Evolutionary conservation across 2,888 invertebrate genomes (phyloP).

Genomic region (Melikaiella ostensackeni): DNA sequence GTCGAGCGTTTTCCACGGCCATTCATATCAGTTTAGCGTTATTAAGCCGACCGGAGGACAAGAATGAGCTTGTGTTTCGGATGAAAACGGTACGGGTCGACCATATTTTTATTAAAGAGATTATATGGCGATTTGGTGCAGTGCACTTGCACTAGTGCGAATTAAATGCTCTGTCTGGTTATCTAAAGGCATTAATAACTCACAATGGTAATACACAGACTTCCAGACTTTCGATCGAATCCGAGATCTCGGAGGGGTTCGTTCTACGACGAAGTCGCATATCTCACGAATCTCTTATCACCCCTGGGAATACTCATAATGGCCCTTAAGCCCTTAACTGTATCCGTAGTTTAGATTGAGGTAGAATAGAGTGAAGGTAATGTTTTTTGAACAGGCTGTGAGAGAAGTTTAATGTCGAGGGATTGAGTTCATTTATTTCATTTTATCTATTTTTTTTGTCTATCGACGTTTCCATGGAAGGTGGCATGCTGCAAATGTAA

Average conservation of each 20-base stretch:
- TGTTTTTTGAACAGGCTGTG: constrained; percentile 29
- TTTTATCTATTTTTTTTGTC: background rate
- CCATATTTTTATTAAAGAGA: constrained; percentile 40
- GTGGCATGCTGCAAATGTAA: no score
- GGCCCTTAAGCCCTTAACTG: constrained; percentile 33
- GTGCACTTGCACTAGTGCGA: constrained; percentile 19
- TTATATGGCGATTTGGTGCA: constrained; percentile 32
- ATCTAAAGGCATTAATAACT: constrained; percentile 34
- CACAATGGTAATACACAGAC: constrained; percentile 18
- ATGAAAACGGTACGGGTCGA: constrained; percentile 33
- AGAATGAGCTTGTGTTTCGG: constrained; percentile 34
- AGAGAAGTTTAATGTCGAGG: constrained; percentile 9
- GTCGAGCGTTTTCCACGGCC: constrained; percentile 21
- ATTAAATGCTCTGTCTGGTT: constrained; percentile 31
- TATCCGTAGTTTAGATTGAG: constrained; percentile 43
- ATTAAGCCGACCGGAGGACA: constrained; percentile 35
- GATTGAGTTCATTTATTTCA: background rate
- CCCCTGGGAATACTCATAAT: constrained; percentile 42
- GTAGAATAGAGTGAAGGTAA: constrained; percentile 32
- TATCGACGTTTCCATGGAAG: no score
- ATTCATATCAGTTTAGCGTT: constrained; percentile 38
- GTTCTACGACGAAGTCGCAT: constrained; percentile 37
- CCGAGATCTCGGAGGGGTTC: constrained; percentile 36
- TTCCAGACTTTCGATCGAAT: constrained; percentile 37
- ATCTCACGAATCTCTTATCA: constrained; percentile 47